A percentile compares a stretch with the other conserved stretches of the same genome.
phyloP scores from a whole-genome alignment of 2,113 vertebrate genomes.

The Oncorhynchus clarkii region DNA sequence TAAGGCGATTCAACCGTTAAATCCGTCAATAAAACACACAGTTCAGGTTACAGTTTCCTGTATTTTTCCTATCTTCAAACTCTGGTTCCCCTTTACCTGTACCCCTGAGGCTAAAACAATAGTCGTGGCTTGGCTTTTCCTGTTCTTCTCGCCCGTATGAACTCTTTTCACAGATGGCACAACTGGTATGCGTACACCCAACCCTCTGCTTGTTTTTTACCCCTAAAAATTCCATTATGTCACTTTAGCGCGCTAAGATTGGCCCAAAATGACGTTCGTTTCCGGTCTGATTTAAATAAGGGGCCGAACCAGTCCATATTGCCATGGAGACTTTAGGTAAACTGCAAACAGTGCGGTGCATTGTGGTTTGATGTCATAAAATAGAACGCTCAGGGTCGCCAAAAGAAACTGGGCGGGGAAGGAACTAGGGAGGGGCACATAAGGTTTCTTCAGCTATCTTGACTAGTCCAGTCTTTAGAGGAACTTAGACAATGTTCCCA shows the following conservation, averaged over 20 bases:
- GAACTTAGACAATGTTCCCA: slow-evolving; percentile 6
- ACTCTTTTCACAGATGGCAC: slow-evolving; percentile 53
- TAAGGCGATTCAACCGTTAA: slow-evolving; percentile 7
- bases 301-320: slow-evolving; percentile 64
- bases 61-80: neutral
- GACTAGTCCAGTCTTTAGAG: neutral
- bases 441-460: slow-evolving; percentile 20
- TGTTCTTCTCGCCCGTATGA: neutral
- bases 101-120: slow-evolving; percentile 10
- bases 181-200: slow-evolving; percentile 67
- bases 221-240: slow-evolving; percentile 88
- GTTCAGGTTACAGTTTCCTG: neutral
- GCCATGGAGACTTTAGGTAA: slow-evolving; percentile 75
- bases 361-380: slow-evolving; percentile 93
- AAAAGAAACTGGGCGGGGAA: slow-evolving; percentile 71
- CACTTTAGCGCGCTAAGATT: slow-evolving; percentile 82
- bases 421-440: slow-evolving; percentile 50
- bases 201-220: slow-evolving; percentile 74
- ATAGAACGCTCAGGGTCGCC: slow-evolving; percentile 68
- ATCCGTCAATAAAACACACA: slow-evolving; percentile 36
- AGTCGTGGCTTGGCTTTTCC: slow-evolving; percentile 16
- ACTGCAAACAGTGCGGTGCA: slow-evolving; percentile 90
- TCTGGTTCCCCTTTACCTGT: neutral
- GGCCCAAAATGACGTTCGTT: slow-evolving; percentile 86
- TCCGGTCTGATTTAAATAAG: slow-evolving; percentile 78